A percentile compares a stretch with the other conserved stretches of the same genome.
Conservation (phyloP, 2,113 vertebrate genomes). For the Catharus bicknelli region DNA sequence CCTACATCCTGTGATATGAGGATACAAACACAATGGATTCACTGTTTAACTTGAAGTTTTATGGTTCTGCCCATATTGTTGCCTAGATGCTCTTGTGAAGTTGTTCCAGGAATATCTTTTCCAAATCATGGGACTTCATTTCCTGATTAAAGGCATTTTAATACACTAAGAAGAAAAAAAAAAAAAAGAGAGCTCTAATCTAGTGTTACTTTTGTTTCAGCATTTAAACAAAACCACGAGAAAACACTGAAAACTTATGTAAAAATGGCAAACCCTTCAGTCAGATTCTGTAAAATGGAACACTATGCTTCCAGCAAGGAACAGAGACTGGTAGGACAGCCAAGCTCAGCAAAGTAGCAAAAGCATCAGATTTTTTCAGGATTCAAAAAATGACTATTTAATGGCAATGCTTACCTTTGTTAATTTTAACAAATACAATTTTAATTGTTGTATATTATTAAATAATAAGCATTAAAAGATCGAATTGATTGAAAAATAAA, state of each 20-base stretch:
- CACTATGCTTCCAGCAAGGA: background rate
- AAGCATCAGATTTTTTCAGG: background rate
- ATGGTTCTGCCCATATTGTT: background rate
- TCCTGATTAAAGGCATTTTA: background rate
- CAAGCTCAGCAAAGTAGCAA: background rate
- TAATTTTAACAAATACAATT: background rate
- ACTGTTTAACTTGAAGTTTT: background rate
- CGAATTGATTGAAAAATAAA: background rate
- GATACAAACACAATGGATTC: background rate
- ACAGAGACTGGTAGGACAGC: background rate
- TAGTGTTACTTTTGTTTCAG: background rate
- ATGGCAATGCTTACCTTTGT: background rate
- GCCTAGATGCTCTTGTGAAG: background rate
- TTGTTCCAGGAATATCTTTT: background rate
- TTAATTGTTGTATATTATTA: background rate
- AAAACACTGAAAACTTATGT: background rate
- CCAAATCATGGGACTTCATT: background rate
- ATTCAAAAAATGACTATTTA: background rate
- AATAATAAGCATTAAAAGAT: background rate
- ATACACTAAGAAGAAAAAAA: background rate
- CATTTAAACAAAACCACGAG: background rate
- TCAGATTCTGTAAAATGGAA: background rate
- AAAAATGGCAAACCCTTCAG: background rate
- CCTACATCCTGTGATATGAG: background rate
- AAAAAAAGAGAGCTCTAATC: background rate